Conservation (phyloP, 2,797 vertebrate genomes). For the Mus spretus region DNA sequence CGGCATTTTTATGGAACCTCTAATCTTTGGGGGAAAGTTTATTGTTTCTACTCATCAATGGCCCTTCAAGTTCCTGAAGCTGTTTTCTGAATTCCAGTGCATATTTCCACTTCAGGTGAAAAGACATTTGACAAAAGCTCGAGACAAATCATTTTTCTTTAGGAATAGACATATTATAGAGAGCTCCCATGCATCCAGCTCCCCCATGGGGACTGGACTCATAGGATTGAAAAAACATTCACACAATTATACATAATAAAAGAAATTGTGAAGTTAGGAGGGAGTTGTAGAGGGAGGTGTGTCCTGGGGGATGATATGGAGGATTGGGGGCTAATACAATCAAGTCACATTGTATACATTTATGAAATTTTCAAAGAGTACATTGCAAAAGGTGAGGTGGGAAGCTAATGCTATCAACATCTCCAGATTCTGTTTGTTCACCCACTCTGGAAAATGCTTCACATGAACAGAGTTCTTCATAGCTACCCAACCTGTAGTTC, state of each 20-base stretch:
- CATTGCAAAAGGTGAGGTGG: background rate
- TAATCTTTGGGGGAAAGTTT: slow-evolving; percentile 16
- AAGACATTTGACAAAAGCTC: background rate
- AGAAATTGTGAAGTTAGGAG: background rate
- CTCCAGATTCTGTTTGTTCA: background rate
- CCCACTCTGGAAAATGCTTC: background rate
- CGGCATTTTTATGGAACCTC: background rate
- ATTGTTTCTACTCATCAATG: background rate
- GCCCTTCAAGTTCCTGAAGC: background rate
- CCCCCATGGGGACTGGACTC: background rate
- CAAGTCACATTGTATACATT: background rate
- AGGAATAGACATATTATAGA: background rate
- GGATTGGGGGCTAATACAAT: background rate
- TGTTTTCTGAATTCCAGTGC: slow-evolving; percentile 4
- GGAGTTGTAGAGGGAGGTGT: background rate
- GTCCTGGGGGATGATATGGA: background rate
- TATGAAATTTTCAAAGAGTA: background rate
- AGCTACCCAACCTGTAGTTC: background rate
- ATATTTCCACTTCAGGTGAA: background rate
- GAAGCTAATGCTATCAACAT: background rate
- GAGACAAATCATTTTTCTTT: background rate
- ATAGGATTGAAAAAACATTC: background rate
- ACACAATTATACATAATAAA: background rate
- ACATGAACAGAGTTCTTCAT: background rate
- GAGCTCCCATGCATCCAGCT: background rate